Evolutionary conservation across 2,797 vertebrate species (phyloP), one percentile per base, ranked within the genome.

Genomic region (Hybognathus amarus): DNA sequence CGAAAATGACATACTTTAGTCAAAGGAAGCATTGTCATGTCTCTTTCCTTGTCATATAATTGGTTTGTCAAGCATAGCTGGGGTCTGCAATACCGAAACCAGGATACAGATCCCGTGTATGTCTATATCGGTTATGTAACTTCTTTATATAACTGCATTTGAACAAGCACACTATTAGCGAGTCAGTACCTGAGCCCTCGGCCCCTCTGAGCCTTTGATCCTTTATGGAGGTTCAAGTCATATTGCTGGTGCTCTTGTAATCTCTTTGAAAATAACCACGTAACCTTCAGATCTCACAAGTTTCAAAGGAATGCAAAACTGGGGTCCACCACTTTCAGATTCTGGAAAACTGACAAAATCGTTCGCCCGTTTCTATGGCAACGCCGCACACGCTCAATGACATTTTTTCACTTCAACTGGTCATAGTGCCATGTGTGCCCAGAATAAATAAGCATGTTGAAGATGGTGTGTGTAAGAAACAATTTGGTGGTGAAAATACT

Each of bases 191-290:
- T 85, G 71, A 77, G 68, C 67, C 50, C 77, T 83, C 69, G 2
- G 40, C 77, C 69, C 82, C 27, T 52, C 24, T 6, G 54, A 59
- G 80, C 85, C 81, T 90, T 89, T 87, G 85, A 91, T 88, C 83
- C 75, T 80, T 63, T 76, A 50, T 77, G 79, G 77, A 85, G 69
- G 77, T 77, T 64, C 9, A 59, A 86, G 84, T 88, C 70, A 56
- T 78, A 84, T 79, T 38, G 76, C 68, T 69, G 83, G 80, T 82
- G 75, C 77, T 87, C 83, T 66, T 82, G 50, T 66, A 75, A 80
- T 82, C 75, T 86, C 73, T 87, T 87, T 90, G 81, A 88, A 86
- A 76, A 86, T 87, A 38, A 82, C 18, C 61, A 79, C 27, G 61
- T 87, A 85, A 75, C 33, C 82, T 67, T 85, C 84, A 81, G 80